Base-by-base conservation (phyloP, 2,113 vertebrate genomes). In the Stegostoma tigrinum region DNA sequence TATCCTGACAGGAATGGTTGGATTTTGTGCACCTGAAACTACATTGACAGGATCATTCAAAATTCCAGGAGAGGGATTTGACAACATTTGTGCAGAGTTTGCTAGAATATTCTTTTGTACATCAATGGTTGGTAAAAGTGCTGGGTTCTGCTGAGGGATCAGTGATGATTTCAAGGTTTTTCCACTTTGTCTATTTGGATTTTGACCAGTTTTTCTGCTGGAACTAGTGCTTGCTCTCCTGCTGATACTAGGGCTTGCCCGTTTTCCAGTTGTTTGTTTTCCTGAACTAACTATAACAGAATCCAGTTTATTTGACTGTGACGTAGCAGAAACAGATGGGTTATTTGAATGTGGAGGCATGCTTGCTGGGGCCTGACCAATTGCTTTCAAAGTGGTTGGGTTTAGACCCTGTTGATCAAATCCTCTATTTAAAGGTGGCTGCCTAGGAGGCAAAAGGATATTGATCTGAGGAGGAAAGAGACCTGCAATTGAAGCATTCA, bases 361-460 rank as follows among this genome's bases (percentile, higher is more conserved):
- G 97, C 97, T 98, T 91, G 98, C 98, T 86, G 99, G 99, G 68
- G 98, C 99, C 97, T 99, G 99, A 42, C 99, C 99, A 42, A 99
- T 99, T 96, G 99, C 99, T 97, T 99, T 99, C 95, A 99, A 97
- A 96, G 99, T 99, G 96, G 99, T 99, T 96, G 99, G 99, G 96
- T 99, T 99, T 96, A 99, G 98, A 96, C 99, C 99, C 96, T 99
- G 99, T 96, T 99, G 99, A 97, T 99, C 99, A 98, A 99, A 99
- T 55, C 98, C 99, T 96, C 99, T 97, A 95, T 98, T 99, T 96
- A 99, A 97, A 97, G 97, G 99, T 95, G 98, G 98, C 96, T 98
- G 98, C 96, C 99, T 98, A 8, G 99, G 99, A 97, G 99, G 99
- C 96, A 99, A 97, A 96, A 99, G 99, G 97, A 99, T 99, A 98